Base-by-base conservation (phyloP, 30 jellyfish, hydroid and myxozoan species). In the Chrysaora quinquecirrha region DNA sequence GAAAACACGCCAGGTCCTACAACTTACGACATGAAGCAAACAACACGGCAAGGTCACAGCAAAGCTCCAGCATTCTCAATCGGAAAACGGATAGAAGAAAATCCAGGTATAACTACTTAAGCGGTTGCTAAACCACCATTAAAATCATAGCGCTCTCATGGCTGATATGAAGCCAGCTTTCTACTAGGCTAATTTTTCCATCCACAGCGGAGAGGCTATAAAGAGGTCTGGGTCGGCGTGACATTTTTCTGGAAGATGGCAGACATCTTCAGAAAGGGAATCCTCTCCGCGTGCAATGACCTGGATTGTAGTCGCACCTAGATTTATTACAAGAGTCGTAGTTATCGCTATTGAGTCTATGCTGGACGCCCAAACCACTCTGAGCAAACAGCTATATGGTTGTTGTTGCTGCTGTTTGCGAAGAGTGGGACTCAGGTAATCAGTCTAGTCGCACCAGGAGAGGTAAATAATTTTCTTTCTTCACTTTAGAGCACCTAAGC, bases 361-460 rank as follows among this genome's bases (percentile, higher is more conserved):
- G n/a, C n/a, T n/a, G n/a, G n/a, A n/a, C n/a, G n/a, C n/a, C n/a
- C n/a, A n/a, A n/a, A n/a, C n/a, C n/a, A n/a, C n/a, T n/a, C n/a
- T n/a, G n/a, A n/a, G n/a, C n/a, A n/a, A n/a, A n/a, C n/a, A n/a
- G n/a, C n/a, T n/a, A n/a, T n/a, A n/a, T n/a, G n/a, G n/a, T n/a
- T n/a, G n/a, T n/a, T n/a, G n/a, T n/a, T n/a, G n/a, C n/a, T n/a
- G n/a, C n/a, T n/a, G n/a, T n/a, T n/a, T n/a, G n/a, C n/a, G n/a
- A n/a, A n/a, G n/a, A n/a, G n/a, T n/a, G n/a, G n/a, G n/a, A n/a
- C n/a, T n/a, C n/a, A n/a, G n/a, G n/a, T n/a, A n/a, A n/a, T n/a
- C n/a, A n/a, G n/a, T n/a, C n/a, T n/a, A n/a, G n/a, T 97, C 76
- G 85, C 79, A n/a, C 97, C 95, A 24, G 98, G 97, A 4, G 90